Evolutionary conservation across 2,797 vertebrate species (phyloP), one percentile per base, ranked within the genome.

Genomic region (Sternarchorhynchus goeldii): DNA sequence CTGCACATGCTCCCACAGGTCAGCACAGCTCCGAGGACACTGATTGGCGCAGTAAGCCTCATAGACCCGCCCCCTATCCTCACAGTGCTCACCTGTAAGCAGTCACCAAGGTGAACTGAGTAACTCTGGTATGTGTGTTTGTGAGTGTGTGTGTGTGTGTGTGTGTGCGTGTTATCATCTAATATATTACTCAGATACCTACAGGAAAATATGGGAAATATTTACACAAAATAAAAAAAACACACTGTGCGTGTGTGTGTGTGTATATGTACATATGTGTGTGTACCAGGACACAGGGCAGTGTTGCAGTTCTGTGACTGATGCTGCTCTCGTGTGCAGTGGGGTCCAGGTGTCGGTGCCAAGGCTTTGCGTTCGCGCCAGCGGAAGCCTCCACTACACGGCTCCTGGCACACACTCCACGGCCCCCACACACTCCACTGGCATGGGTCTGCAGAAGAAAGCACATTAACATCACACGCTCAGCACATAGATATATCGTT

Each of bases 301-400:
- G 92, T 91, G 90, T 93, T 94, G 90, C 96, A 97, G 90, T 94
- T 94, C 90, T 96, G 91, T 6, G 93, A 95, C 88, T 98, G 95
- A 1, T 90, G 93, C 79, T 90, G 89, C 0, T 93, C 87, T 0
- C 90, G 93, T 6, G 0, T 79, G 62, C 97, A 97, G 36, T 0
- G 81, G 10, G 68, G 86, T 25, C 85, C 82, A 1, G 76, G 86
- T 0, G 67, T 72, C 0, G 85, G 78, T 45, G 77, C 84, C 57
- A 83, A 81, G 20, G 92, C 90, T 8, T 82, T 78, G 45, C 96
- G 93, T 86, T 88, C 91, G 16, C 95, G 92, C 59, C 94, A 91
- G 36, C 91, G 93, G 87, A 94, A 93, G 0, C 96, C 95, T 0
- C 96, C 96, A 0, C 89, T 93, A 80, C 97, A 97, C 2, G 95